Percentiles rank a stretch among this genome's conserved stretches.
Evolutionary conservation across 2,797 vertebrate genomes (phyloP).

Genomic region (Rhinoraja longicauda): DNA sequence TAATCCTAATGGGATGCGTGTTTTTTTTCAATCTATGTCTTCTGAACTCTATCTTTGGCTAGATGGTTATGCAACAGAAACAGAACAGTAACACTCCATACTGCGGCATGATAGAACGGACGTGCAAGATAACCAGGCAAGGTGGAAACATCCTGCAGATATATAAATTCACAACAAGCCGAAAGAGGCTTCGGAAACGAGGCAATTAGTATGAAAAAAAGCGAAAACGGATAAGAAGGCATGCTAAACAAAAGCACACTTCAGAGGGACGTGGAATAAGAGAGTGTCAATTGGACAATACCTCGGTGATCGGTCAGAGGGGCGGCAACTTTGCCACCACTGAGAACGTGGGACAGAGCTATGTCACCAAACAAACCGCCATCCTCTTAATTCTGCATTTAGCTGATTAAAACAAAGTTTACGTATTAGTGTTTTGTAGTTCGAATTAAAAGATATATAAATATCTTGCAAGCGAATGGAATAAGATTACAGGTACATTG

Average conservation of each 20-base stretch:
- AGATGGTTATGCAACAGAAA: not conserved
- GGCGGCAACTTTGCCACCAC: too few species aligned
- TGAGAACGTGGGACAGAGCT: not conserved
- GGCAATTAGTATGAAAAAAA: not conserved
- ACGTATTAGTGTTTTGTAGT: not conserved
- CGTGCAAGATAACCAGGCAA: not conserved
- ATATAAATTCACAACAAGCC: not conserved
- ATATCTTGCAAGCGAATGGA: not conserved
- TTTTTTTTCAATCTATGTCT: conserved; percentile 10
- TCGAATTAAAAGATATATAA: not conserved
- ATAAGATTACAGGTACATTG: not conserved
- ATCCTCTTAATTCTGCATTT: not conserved
- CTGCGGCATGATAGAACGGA: not conserved
- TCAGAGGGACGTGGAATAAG: not conserved
- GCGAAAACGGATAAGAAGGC: too few species aligned
- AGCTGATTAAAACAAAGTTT: not conserved
- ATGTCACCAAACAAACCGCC: too few species aligned
- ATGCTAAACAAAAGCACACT: not conserved
- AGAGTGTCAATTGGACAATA: not conserved
- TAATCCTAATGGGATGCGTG: conserved; percentile 23
- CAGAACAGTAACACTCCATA: too few species aligned
- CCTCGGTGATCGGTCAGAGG: too few species aligned
- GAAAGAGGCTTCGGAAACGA: not conserved
- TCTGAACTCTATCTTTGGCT: conserved; percentile 13
- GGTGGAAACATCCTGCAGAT: not conserved